phyloP scores from a whole-genome alignment of 2,797 vertebrate species.

The Phoeniculus purpureus region DNA sequence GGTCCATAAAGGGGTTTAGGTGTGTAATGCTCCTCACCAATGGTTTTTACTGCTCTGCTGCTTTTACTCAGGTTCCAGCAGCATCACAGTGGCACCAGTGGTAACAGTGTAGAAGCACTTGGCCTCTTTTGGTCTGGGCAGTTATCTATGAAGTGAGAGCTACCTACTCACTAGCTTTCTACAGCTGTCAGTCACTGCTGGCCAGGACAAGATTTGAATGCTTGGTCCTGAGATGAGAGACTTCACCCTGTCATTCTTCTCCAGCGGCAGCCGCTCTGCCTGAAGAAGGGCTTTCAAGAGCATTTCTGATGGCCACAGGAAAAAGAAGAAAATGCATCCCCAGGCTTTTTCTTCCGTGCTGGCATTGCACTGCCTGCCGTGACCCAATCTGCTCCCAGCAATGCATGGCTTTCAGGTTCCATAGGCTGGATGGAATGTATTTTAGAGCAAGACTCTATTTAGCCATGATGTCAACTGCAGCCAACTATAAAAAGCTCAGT shows the following conservation, averaged over 20 bases:
- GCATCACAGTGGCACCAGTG: not conserved
- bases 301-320: not conserved
- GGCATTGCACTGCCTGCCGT: not conserved
- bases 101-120: not conserved
- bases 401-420: conserved; percentile 4
- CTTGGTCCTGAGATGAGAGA: not conserved
- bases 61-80: not conserved
- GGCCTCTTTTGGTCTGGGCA: not conserved
- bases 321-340: not conserved
- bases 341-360: not conserved
- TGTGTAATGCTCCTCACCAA: not conserved
- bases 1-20: not conserved
- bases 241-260: not conserved
- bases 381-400: not conserved
- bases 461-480: conserved; percentile 45
- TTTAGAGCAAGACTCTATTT: conserved; percentile 51
- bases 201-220: not conserved
- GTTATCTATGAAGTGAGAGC: not conserved
- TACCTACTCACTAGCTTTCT: not conserved
- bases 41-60: not conserved
- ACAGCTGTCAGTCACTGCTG: not conserved
- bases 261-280: not conserved
- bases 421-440: not conserved
- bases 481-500: conserved; percentile 63
- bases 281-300: not conserved